phyloP scores from a whole-genome alignment of 1,140 invertebrate species.

The Cyclargus thomasi region DNA sequence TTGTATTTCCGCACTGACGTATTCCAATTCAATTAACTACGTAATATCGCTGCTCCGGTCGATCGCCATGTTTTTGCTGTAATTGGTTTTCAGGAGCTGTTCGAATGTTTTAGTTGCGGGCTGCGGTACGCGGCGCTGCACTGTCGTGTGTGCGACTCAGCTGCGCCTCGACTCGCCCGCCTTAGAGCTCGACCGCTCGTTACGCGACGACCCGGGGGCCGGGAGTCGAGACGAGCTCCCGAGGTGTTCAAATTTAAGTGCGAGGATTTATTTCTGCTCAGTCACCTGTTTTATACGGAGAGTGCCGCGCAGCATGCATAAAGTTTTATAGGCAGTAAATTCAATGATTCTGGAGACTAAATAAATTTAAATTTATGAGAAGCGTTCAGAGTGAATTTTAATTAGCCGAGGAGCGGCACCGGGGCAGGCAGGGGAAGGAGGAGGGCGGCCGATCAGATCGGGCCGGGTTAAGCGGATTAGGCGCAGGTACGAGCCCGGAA shows the following conservation, averaged over 20 bases:
- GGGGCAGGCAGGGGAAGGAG: too few species aligned
- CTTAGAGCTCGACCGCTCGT: too few species aligned
- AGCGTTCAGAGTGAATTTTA: neutral
- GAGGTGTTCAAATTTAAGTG: neutral
- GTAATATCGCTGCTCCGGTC: neutral
- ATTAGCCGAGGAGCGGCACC: neutral
- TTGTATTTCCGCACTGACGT: constrained; percentile 9
- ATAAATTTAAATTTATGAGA: neutral
- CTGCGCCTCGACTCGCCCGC: too few species aligned
- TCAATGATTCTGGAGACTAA: neutral
- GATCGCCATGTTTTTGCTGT: neutral
- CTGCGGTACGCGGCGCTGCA: too few species aligned
- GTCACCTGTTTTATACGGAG: neutral
- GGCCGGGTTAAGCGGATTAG: neutral
- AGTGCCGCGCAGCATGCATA: neutral
- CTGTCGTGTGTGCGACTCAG: too few species aligned
- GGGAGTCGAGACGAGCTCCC: too few species aligned
- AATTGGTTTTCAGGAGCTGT: neutral
- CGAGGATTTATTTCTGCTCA: neutral
- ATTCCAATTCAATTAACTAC: neutral
- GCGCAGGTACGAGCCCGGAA: neutral
- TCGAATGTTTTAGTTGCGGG: neutral
- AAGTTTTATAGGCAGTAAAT: neutral
- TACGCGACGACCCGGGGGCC: neutral
- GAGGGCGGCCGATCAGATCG: neutral